These are phyloP conservation scores for Morone saxatilis DNA, from an alignment of 2,113 vertebrate genomes.

Conservation along the genomic window DNA sequence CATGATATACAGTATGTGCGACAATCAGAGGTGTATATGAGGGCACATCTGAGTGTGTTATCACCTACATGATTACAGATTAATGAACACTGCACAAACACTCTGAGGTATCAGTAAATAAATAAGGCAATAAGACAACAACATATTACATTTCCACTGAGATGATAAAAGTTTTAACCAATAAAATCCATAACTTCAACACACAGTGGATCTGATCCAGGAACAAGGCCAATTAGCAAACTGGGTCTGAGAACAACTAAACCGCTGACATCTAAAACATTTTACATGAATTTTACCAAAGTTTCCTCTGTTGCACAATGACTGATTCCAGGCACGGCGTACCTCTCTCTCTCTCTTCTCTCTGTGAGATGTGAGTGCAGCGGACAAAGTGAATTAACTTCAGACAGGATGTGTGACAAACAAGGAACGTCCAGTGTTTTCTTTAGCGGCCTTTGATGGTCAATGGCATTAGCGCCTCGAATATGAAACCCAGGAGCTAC, in stretches of 20 bases:
- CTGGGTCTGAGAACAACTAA: background rate
- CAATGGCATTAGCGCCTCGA: conserved; percentile 49
- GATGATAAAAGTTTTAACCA: background rate
- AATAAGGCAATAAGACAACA: background rate
- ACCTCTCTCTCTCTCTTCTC: background rate
- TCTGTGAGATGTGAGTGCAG: conserved; percentile 27
- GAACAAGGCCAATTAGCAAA: background rate
- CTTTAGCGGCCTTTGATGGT: conserved; percentile 68
- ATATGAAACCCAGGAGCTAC: conserved; percentile 69
- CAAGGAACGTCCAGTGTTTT: conserved; percentile 53
- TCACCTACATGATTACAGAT: background rate
- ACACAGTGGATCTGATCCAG: background rate
- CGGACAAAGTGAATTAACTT: conserved; percentile 60
- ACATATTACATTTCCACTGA: background rate
- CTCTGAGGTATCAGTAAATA: background rate
- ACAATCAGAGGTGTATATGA: background rate
- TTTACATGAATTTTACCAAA: conserved; percentile 18
- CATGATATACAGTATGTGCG: background rate
- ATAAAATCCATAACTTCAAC: background rate
- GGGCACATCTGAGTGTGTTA: background rate
- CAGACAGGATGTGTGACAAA: conserved; percentile 62
- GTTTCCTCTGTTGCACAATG: background rate
- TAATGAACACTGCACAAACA: background rate
- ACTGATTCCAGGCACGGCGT: background rate
- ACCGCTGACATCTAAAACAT: conserved; percentile 5